A percentile compares a stretch with the other conserved stretches of the same genome.
Evolutionary conservation across 2,113 vertebrate species (phyloP).

Genomic region (Murina feae): DNA sequence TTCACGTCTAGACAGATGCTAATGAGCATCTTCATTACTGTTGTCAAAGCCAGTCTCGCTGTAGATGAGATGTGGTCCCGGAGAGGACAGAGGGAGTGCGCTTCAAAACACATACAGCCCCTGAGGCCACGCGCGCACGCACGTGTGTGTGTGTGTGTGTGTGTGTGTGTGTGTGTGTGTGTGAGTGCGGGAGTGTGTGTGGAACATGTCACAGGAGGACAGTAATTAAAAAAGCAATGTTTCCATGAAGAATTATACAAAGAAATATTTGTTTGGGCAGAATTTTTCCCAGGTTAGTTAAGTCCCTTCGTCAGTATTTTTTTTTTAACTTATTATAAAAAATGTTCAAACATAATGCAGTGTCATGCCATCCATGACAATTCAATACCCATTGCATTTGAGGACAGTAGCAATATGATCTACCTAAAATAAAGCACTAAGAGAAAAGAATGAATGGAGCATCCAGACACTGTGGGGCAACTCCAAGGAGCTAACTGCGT

Average conservation of each 20-base stretch:
- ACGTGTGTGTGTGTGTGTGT: neutral
- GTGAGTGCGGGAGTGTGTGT: fast-evolving
- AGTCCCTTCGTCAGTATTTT: neutral
- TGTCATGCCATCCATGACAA: neutral
- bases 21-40: neutral
- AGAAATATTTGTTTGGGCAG: neutral
- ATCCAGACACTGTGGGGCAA: neutral
- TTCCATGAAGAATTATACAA: neutral
- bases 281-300: neutral
- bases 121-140: neutral
- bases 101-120: neutral
- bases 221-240: neutral
- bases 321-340: neutral
- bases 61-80: neutral
- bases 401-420: neutral
- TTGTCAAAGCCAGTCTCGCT: neutral
- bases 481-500: neutral
- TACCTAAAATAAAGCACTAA: neutral
- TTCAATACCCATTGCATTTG: no score
- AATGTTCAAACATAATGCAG: neutral
- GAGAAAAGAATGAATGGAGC: neutral
- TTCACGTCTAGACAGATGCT: neutral
- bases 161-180: neutral
- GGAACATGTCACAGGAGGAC: neutral
- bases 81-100: neutral